phyloP scores from a whole-genome alignment of 2,888 invertebrate genomes.

The Lypha dubia region DNA sequence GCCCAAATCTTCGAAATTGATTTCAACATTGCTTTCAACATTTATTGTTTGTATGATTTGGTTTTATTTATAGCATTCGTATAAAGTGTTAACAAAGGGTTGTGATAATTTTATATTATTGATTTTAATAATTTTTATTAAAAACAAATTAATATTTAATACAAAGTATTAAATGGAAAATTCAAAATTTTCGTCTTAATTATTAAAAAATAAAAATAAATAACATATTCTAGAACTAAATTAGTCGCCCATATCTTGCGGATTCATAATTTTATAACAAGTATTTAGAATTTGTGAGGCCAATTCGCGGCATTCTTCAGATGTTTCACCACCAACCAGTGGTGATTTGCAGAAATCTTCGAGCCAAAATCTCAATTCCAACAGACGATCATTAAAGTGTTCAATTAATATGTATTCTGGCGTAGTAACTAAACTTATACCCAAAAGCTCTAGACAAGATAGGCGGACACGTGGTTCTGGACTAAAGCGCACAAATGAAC shows the following conservation, averaged over 20 bases:
- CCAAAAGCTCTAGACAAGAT: slow-evolving; percentile 87
- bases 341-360: slow-evolving; percentile 85
- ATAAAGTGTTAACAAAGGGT: too few relatives aligned
- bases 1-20: too few relatives aligned
- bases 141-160: background rate
- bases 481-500: slow-evolving; percentile 87
- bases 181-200: too few relatives aligned
- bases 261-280: slow-evolving; percentile 75
- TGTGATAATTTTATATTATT: too few relatives aligned
- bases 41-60: too few relatives aligned
- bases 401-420: slow-evolving; percentile 85
- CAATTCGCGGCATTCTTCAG: slow-evolving; percentile 86
- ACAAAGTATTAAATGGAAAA: background rate
- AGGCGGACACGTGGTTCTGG: slow-evolving; percentile 87
- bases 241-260: slow-evolving; percentile 28
- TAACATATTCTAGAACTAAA: background rate
- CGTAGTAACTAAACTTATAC: slow-evolving; percentile 86
- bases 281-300: slow-evolving; percentile 86
- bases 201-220: too few relatives aligned
- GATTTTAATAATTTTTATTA: background rate
- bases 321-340: slow-evolving; percentile 86
- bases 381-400: slow-evolving; percentile 86
- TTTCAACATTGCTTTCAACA: too few relatives aligned
- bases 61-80: too few relatives aligned
- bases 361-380: slow-evolving; percentile 89